Conservation (phyloP, 2,797 vertebrate species). For the Gambelia wislizenii region DNA sequence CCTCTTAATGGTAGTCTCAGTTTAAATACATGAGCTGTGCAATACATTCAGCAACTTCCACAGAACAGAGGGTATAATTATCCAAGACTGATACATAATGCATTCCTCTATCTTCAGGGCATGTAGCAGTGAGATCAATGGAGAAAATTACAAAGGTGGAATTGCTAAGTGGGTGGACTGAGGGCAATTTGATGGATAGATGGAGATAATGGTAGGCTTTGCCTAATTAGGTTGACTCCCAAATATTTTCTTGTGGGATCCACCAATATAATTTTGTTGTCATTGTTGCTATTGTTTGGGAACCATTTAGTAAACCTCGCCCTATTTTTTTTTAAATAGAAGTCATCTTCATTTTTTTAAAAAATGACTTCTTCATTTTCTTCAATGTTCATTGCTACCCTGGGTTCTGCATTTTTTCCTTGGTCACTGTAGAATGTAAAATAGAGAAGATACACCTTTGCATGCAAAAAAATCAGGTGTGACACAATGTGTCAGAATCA, state of each 20-base stretch:
- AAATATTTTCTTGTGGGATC: not conserved
- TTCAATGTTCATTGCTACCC: not conserved
- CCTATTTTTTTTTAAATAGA: not conserved
- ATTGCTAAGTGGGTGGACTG: conserved; percentile 12
- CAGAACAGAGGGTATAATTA: not conserved
- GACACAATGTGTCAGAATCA: not conserved
- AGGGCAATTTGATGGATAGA: conserved; percentile 7
- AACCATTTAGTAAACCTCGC: not conserved
- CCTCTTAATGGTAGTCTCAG: not conserved
- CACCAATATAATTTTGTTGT: conserved; percentile 23
- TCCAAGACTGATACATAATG: not conserved
- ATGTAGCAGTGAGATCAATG: conserved; percentile 10
- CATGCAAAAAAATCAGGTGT: not conserved
- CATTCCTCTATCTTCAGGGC: conserved; percentile 5
- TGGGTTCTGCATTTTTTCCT: not conserved
- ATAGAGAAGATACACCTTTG: not conserved
- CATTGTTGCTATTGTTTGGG: conserved; percentile 5
- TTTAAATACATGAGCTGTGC: not conserved
- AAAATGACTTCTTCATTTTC: not conserved
- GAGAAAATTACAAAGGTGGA: conserved; percentile 11
- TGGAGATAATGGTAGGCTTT: conserved; percentile 17
- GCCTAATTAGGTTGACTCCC: conserved; percentile 9
- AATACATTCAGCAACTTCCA: not conserved
- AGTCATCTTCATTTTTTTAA: not conserved
- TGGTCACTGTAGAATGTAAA: not conserved